phyloP scores from a whole-genome alignment of 1,140 invertebrate species.

The Drosophila sp. region DNA sequence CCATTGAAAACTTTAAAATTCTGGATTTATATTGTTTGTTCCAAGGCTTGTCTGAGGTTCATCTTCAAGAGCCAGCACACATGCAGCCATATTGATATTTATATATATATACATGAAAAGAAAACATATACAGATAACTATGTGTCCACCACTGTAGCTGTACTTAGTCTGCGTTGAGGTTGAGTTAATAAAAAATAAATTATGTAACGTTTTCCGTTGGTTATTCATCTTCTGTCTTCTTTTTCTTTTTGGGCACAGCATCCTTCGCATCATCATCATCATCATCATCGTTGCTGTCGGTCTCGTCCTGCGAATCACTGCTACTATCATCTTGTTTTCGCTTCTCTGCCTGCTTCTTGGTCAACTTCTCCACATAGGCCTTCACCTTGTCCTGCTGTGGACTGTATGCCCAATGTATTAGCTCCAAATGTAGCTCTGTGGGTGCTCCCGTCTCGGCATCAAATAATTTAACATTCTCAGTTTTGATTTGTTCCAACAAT shows the following conservation, averaged over 20 bases:
- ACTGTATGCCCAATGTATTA: conserved; percentile 87
- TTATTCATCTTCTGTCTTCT: conserved; percentile 57
- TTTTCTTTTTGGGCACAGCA: conserved; percentile 70
- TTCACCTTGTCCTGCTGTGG: conserved; percentile 85
- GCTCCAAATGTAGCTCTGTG: conserved; percentile 85
- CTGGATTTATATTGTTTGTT: conserved; percentile 37
- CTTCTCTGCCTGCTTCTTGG: conserved; percentile 67
- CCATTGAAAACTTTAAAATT: not conserved
- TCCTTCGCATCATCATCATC: conserved; percentile 49
- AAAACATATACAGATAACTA: conserved; percentile 24
- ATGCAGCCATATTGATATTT: conserved; percentile 49
- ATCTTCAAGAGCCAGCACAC: conserved; percentile 35
- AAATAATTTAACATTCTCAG: conserved; percentile 84
- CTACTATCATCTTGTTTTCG: conserved; percentile 56
- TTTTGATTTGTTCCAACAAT: conserved; percentile 85
- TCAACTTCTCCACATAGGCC: conserved; percentile 58
- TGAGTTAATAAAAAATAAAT: conserved; percentile 68
- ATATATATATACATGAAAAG: conserved; percentile 11
- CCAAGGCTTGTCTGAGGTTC: conserved; percentile 27
- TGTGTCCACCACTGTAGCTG: conserved; percentile 50
- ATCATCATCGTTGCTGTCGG: conserved; percentile 49
- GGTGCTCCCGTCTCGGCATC: conserved; percentile 85
- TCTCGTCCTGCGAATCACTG: conserved; percentile 49
- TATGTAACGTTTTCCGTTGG: conserved; percentile 74
- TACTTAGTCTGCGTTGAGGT: conserved; percentile 66